Percentiles rank a stretch among this genome's conserved stretches.
Evolutionary conservation across 23 tunicate genomes (phyloP).

Genomic region (Aplidium turbinatum): DNA sequence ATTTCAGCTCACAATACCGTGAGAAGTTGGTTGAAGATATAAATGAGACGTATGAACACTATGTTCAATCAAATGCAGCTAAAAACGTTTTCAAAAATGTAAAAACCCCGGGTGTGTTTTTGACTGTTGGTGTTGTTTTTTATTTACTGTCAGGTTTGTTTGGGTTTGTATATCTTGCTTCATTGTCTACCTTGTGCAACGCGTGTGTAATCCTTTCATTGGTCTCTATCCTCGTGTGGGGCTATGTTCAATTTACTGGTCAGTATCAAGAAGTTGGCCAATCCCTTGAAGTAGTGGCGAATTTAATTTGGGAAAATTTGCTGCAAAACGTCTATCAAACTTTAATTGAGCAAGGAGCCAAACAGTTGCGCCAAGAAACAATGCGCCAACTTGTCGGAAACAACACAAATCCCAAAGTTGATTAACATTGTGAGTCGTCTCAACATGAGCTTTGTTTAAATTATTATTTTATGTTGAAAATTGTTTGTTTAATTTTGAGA

Average conservation of each 20-base stretch:
- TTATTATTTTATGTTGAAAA: too few species aligned
- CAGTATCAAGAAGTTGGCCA: conserved; percentile 54
- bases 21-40: conserved; percentile 48
- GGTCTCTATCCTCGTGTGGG: conserved; percentile 51
- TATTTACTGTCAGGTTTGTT: conserved; percentile 66
- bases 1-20: conserved; percentile 64
- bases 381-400: conserved; percentile 5
- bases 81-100: conserved; percentile 74
- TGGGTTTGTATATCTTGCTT: conserved; percentile 55
- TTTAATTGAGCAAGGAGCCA: conserved; percentile 14
- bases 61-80: conserved; percentile 52
- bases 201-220: conserved; percentile 25
- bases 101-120: conserved; percentile 68
- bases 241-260: conserved; percentile 67
- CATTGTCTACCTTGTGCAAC: conserved; percentile 46
- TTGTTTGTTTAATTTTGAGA: too few species aligned
- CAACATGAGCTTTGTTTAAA: not conserved
- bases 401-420: not conserved
- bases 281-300: conserved; percentile 46
- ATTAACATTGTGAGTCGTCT: not conserved
- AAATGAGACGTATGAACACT: conserved; percentile 51
- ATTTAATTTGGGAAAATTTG: conserved; percentile 42
- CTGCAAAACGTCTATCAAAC: not conserved
- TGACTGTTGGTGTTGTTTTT: conserved; percentile 43
- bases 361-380: conserved; percentile 3